Evolutionary conservation across 2,888 invertebrate species (phyloP).

Genomic region (Thumatha senex): DNA sequence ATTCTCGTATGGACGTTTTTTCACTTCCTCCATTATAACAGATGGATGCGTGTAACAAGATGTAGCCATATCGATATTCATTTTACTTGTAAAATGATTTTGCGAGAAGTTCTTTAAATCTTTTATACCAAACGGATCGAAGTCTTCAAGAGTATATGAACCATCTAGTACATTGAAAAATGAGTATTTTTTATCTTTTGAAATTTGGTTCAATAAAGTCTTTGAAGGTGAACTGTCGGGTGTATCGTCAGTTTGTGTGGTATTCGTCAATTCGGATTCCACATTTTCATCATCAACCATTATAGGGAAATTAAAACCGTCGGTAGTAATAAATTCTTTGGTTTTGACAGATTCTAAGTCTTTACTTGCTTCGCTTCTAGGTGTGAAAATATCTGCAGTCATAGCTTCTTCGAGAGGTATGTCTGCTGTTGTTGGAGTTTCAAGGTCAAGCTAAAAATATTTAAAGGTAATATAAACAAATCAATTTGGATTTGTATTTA

Average conservation of each 20-base stretch:
- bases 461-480: no score
- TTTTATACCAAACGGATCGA: slow-evolving; percentile 75
- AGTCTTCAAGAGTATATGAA: slow-evolving; percentile 69
- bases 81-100: slow-evolving; percentile 56
- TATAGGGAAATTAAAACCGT: slow-evolving; percentile 71
- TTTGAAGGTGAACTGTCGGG: slow-evolving; percentile 57
- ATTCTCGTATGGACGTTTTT: slow-evolving; percentile 69
- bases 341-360: slow-evolving; percentile 48
- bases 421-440: slow-evolving; percentile 79
- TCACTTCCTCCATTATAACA: slow-evolving; percentile 67
- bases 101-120: slow-evolving; percentile 50
- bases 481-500: no score
- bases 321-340: slow-evolving; percentile 58
- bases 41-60: slow-evolving; percentile 70
- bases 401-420: slow-evolving; percentile 63
- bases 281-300: slow-evolving; percentile 62
- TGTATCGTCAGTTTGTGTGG: slow-evolving; percentile 41
- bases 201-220: slow-evolving; percentile 30
- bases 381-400: slow-evolving; percentile 62
- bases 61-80: slow-evolving; percentile 49
- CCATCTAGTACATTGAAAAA: slow-evolving; percentile 77
- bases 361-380: slow-evolving; percentile 58
- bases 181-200: slow-evolving; percentile 47
- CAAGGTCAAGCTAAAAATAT: slow-evolving; percentile 66
- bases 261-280: slow-evolving; percentile 49